These are phyloP conservation scores for Perccottus glenii DNA, from an alignment of 2,113 vertebrate species.

Conservation along the genomic window DNA sequence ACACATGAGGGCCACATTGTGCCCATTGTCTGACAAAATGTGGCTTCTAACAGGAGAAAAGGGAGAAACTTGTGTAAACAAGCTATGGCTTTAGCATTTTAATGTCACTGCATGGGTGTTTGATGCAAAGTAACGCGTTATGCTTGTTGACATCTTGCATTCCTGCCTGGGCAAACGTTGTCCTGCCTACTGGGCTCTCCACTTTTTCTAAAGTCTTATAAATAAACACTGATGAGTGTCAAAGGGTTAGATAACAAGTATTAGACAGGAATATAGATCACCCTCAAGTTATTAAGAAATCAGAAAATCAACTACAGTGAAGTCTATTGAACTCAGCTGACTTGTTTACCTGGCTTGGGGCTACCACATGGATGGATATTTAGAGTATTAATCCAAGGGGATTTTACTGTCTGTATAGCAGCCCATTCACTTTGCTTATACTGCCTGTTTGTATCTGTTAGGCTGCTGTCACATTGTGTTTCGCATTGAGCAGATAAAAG, in stretches of 20 bases:
- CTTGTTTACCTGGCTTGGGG: conserved; percentile 42
- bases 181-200: conserved; percentile 12
- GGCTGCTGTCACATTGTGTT: conserved; percentile 32
- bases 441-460: conserved; percentile 34
- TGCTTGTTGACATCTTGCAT: conserved; percentile 51
- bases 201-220: conserved; percentile 13
- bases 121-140: conserved; percentile 56
- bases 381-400: not conserved
- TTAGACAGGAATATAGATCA: not conserved
- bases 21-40: conserved; percentile 77
- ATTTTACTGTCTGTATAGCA: conserved; percentile 38
- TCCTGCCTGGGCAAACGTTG: conserved; percentile 63
- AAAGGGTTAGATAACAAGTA: not conserved
- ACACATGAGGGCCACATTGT: conserved; percentile 75
- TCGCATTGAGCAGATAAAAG: conserved; percentile 29
- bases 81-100: conserved; percentile 76
- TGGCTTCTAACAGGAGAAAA: conserved; percentile 70
- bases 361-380: conserved; percentile 19
- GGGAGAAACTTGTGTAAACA: conserved; percentile 81
- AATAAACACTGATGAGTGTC: conserved; percentile 13
- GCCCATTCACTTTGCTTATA: conserved; percentile 23
- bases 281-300: not conserved
- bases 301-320: not conserved
- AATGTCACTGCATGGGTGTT: conserved; percentile 78
- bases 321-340: conserved; percentile 29